phyloP scores from a whole-genome alignment of 2,888 invertebrate genomes.

The Rhodophaea formosa region DNA sequence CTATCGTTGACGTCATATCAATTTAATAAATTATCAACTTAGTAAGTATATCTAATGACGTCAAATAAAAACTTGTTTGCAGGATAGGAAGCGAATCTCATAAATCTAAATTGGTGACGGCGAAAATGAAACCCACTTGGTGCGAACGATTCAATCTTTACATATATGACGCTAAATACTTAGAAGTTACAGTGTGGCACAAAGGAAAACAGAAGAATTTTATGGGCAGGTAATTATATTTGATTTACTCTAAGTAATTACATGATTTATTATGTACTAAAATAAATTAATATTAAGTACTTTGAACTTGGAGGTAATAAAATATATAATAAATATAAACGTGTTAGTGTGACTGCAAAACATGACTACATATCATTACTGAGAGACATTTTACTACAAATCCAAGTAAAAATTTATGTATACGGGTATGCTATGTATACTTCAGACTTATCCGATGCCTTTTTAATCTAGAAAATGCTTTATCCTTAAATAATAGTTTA shows the following conservation, averaged over 20 bases:
- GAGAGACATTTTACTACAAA: too few relatives aligned
- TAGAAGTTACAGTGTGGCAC: constrained; percentile 71
- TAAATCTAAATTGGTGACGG: constrained; percentile 64
- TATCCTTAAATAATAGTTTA: too few relatives aligned
- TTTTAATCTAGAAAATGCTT: too few relatives aligned
- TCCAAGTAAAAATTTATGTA: too few relatives aligned
- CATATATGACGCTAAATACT: constrained; percentile 58
- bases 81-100: constrained; percentile 67
- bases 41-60: not conserved
- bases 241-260: constrained; percentile 4
- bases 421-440: too few relatives aligned
- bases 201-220: constrained; percentile 73
- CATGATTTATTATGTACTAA: too few relatives aligned
- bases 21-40: constrained; percentile 6
- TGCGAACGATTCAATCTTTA: constrained; percentile 69
- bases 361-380: too few relatives aligned
- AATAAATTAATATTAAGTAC: too few relatives aligned
- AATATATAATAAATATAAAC: too few relatives aligned
- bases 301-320: too few relatives aligned
- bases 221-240: constrained; percentile 63
- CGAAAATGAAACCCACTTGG: constrained; percentile 66
- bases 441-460: too few relatives aligned
- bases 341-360: too few relatives aligned
- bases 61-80: constrained; percentile 26
- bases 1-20: not conserved